phyloP scores from a whole-genome alignment of 2,113 vertebrate genomes.

The Ammodytes marinus region DNA sequence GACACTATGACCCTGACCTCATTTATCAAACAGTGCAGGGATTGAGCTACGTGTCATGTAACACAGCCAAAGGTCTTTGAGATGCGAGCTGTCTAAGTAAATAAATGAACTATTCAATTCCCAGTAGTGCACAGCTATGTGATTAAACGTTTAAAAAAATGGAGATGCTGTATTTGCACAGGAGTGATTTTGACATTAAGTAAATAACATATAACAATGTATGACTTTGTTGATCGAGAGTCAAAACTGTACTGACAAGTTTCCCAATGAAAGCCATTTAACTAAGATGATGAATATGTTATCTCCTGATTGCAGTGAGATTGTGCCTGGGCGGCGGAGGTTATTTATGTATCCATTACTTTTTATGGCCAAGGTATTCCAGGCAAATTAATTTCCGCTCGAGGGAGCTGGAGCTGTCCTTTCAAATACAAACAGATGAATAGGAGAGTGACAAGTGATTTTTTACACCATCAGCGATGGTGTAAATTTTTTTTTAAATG shows the following conservation, averaged over 20 bases:
- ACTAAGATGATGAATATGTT: constrained; percentile 64
- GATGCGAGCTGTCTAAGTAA: constrained; percentile 18
- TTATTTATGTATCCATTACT: constrained; percentile 63
- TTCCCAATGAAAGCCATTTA: constrained; percentile 23
- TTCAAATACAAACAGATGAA: constrained; percentile 26
- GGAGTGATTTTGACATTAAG: constrained; percentile 35
- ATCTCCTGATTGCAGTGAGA: constrained; percentile 58
- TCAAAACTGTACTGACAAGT: constrained; percentile 31
- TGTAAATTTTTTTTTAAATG: background rate
- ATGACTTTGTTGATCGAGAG: constrained; percentile 31
- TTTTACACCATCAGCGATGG: constrained; percentile 20
- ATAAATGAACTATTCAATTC: constrained; percentile 41
- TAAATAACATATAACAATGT: constrained; percentile 42
- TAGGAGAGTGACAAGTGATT: constrained; percentile 5
- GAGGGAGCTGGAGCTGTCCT: constrained; percentile 3
- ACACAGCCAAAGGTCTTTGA: constrained; percentile 31
- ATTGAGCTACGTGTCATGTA: constrained; percentile 16
- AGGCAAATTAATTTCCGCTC: constrained; percentile 41
- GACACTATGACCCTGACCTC: constrained; percentile 14
- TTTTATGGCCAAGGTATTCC: constrained; percentile 37
- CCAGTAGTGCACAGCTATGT: background rate
- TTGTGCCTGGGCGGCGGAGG: constrained; percentile 13
- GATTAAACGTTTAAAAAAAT: constrained; percentile 34
- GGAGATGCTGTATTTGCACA: constrained; percentile 25
- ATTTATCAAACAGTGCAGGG: constrained; percentile 51